Conservation (phyloP, 2,888 invertebrate species). For the Mesochorus sp. region DNA sequence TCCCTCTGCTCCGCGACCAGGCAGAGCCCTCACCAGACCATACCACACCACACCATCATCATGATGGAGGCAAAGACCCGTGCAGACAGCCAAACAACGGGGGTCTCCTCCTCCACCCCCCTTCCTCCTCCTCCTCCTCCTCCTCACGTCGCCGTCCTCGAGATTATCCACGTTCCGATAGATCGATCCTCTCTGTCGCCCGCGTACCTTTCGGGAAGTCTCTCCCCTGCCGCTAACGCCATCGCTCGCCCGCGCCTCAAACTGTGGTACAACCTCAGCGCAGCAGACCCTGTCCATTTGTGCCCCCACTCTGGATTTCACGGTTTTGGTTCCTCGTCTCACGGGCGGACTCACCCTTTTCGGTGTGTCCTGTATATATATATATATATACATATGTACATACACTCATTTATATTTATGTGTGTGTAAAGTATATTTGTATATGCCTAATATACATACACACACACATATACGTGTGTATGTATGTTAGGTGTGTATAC, state of each 20-base stretch:
- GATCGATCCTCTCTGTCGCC: constrained; percentile 79
- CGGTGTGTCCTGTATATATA: constrained; percentile 24
- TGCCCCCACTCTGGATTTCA: constrained; percentile 41
- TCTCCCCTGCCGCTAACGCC: constrained; percentile 2
- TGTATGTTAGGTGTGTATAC: constrained; percentile 14
- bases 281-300: constrained; percentile 44
- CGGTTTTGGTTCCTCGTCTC: constrained; percentile 41
- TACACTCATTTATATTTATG: background rate
- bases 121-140: constrained; percentile 25
- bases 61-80: constrained; percentile 69
- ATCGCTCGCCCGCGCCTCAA: constrained; percentile 43
- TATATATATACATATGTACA: background rate
- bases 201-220: constrained; percentile 72
- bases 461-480: background rate
- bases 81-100: constrained; percentile 73
- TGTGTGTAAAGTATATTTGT: background rate
- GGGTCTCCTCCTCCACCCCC: constrained; percentile 61
- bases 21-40: constrained; percentile 46
- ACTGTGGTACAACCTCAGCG: constrained; percentile 37
- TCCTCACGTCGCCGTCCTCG: constrained; percentile 54
- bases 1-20: constrained; percentile 28
- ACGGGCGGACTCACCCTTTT: constrained; percentile 54
- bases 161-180: constrained; percentile 75
- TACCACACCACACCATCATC: constrained; percentile 56
- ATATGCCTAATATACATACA: background rate